Base-by-base conservation (phyloP, 1,140 invertebrate species). In the Caerostris darwini region DNA sequence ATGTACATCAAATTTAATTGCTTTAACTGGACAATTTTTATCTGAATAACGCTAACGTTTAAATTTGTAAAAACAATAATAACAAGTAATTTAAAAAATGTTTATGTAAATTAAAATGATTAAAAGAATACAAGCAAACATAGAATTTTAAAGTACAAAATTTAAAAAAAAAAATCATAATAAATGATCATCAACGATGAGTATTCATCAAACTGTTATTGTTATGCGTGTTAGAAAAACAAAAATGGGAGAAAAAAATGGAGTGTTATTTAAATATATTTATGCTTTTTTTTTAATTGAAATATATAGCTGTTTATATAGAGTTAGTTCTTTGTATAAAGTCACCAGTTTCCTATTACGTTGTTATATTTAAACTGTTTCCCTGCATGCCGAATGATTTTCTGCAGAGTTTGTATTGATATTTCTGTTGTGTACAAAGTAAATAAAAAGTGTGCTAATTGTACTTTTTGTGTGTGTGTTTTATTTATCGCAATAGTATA, bases 381-480 rank as follows among this genome's bases (percentile, higher is more conserved):
- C 69, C 69, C 69, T 90, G 71, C 59, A 69, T 85, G 69, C 69
- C 14, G 19, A 87, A 89, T 86, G 67, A 17, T 57, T 85, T 85
- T 92, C 19, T 81, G 53, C 82, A 93, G 61, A 64, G 56, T 86
- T 86, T 87, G 64, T 93, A 69, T n/a, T n/a, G n/a, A 17, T 14
- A 69, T 93, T 93, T 93, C 53, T 89, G 83, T 88, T 93, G 58
- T 93, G 85, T 93, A 86, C 56, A 89, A 77, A 81, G 58, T 77
- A 88, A 93, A 77, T 87, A 93, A 88, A 92, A 88, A 88, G n/a
- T 88, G 85, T 93, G 67, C 34, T n/a, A 88, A 93, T 77, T 77
- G 69, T 77, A 77, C 14, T 77, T 34, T 5, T 12, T 8, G 34
- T 7, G 61, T 77, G 1, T 34, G 1, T 77, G 12, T 50, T 71